Evolutionary conservation across 1,140 invertebrate species (phyloP), one percentile per base, ranked within the genome.

Genomic region (Bombus confusus): DNA sequence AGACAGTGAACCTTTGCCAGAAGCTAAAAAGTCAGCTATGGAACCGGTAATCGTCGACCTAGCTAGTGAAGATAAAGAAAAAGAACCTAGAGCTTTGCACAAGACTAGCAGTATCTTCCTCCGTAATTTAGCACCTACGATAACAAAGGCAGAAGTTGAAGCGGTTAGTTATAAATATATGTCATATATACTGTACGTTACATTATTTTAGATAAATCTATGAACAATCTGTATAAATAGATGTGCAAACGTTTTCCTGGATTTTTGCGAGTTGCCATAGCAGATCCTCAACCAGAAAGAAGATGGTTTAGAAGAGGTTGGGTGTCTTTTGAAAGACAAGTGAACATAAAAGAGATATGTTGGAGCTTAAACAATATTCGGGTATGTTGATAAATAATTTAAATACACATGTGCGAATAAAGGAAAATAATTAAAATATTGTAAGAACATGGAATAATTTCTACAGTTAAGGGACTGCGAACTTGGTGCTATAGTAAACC

Each of bases 261-360:
- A 4, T 99, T 99, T 93, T 95, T 99, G n/a, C 96, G 99, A 72
- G 98, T 99, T 13, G 98, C 99, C 0, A 96, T 99, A 74, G 99
- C 99, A 1, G 99, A 99, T 95, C 99, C 99, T 3, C 96, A 99
- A 91, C 98, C 98, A 0, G 99, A 99, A 92, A 96, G 99, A 69
- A 96, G 98, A 64, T 99, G 99, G 97, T 98, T 98, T 94, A 96
- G 99, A 41, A 96, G 99, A 74, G 99, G 99, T 68, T 99, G 99
- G 99, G 99, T 99, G 9, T 99, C 99, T 1, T 99, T 99, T 95
- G 97, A 98, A 90, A 96, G 98, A 64, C 97, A 99, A 93, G 99
- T 99, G 13, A 99, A 99, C 93, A 99, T 99, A 85, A 99, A 99
- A 94, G 99, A 99, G 94, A 99, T 99, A 84, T 99, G 99, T 94